Evolutionary conservation across 2,888 invertebrate genomes (phyloP).

Genomic region (Melieria omissa): DNA sequence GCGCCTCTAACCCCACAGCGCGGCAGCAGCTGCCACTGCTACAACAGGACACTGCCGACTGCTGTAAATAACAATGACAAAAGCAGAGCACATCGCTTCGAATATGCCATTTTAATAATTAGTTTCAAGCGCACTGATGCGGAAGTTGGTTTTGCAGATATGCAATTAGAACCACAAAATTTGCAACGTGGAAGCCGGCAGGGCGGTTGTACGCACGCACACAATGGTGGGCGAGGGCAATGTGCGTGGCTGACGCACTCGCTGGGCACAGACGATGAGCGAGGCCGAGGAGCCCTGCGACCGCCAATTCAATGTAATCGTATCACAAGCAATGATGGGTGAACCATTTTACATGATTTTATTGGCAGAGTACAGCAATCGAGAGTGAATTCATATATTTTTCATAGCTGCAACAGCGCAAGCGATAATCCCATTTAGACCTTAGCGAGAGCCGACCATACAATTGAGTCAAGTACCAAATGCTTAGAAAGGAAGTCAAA

Average conservation of each 20-base stretch:
- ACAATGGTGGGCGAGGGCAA: background rate
- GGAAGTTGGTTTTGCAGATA: slow-evolving; percentile 27
- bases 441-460: too few relatives aligned
- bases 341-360: slow-evolving; percentile 28
- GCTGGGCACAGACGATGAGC: background rate
- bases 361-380: background rate
- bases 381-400: too few relatives aligned
- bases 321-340: slow-evolving; percentile 26
- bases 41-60: too few relatives aligned
- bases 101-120: slow-evolving; percentile 26
- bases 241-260: background rate
- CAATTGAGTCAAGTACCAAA: too few relatives aligned
- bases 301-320: slow-evolving; percentile 19
- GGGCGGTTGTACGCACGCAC: background rate
- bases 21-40: too few relatives aligned
- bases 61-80: too few relatives aligned
- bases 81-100: background rate
- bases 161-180: slow-evolving; percentile 30
- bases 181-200: background rate
- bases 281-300: too few relatives aligned
- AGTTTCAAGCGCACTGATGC: slow-evolving; percentile 24
- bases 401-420: too few relatives aligned
- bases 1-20: too few relatives aligned
- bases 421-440: too few relatives aligned
- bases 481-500: too few relatives aligned